Evolutionary conservation across 2,113 vertebrate species (phyloP).

Genomic region (Cathartes aura): DNA sequence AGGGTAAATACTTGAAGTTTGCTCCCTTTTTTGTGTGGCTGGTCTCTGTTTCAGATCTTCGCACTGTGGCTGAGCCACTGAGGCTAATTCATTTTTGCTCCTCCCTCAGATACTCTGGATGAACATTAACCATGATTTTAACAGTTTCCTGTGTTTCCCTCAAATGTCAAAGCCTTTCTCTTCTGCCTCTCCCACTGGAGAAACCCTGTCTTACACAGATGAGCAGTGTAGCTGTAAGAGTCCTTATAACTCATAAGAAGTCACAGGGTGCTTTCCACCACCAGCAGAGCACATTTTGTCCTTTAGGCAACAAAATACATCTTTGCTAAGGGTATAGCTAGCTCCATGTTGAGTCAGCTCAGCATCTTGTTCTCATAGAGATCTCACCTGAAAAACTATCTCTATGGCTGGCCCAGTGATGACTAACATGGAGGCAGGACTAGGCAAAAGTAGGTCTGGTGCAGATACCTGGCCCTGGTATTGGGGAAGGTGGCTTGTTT

Average conservation of each 20-base stretch:
- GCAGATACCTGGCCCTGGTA: neutral
- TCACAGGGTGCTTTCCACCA: neutral
- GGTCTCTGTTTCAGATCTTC: neutral
- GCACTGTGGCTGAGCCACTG: neutral
- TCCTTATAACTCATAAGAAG: neutral
- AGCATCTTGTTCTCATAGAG: neutral
- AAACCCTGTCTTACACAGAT: neutral
- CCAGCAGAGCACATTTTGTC: neutral
- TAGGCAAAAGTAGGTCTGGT: neutral
- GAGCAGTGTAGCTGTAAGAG: neutral
- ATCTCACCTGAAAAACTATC: neutral
- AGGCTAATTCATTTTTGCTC: neutral
- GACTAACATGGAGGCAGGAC: neutral
- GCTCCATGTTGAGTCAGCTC: neutral
- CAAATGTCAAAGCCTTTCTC: neutral
- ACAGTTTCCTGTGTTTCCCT: neutral
- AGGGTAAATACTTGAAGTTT: conserved; percentile 31
- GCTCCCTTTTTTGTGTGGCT: neutral
- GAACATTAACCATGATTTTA: neutral
- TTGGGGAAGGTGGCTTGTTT: neutral
- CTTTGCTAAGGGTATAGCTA: neutral
- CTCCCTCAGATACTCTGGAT: neutral
- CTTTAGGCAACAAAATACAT: neutral
- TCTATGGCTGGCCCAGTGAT: neutral
- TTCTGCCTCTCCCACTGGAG: neutral